These are phyloP conservation scores for Alloscopus bannaensis DNA, from an alignment of 2,888 invertebrate species.

Conservation along the genomic window DNA sequence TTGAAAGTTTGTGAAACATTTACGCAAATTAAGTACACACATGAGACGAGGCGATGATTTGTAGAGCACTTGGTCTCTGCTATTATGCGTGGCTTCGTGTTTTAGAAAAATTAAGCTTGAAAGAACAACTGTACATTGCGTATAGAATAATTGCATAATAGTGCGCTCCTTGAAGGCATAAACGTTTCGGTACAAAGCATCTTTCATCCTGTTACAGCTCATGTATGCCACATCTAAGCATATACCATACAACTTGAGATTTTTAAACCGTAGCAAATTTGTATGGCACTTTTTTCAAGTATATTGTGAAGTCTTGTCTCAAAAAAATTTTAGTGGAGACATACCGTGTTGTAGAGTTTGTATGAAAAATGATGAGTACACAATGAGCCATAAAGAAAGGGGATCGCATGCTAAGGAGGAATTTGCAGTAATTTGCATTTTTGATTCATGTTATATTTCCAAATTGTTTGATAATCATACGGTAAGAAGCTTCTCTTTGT, in stretches of 20 bases:
- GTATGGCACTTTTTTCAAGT: not conserved
- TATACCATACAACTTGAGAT: not conserved
- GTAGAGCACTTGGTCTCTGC: not conserved
- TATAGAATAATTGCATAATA: too few species aligned
- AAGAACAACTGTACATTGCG: too few species aligned
- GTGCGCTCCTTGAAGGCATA: not conserved
- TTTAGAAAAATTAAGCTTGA: too few species aligned
- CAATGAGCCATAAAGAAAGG: not conserved
- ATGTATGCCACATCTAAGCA: too few species aligned
- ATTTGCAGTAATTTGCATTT: constrained; percentile 12
- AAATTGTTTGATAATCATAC: not conserved
- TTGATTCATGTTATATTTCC: constrained; percentile 4
- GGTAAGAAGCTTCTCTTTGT: not conserved
- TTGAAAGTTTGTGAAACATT: constrained; percentile 1
- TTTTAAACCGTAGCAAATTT: not conserved
- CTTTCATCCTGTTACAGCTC: not conserved
- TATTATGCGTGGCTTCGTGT: not conserved
- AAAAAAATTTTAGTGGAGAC: not conserved
- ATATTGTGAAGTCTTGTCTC: not conserved
- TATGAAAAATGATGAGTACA: not conserved
- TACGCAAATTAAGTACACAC: constrained; percentile 8
- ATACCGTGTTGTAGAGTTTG: not conserved
- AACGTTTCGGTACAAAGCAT: not conserved
- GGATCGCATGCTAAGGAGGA: not conserved
- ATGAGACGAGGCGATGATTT: not conserved